Percentiles rank a stretch among this genome's conserved stretches.
Conservation (phyloP, 2,113 vertebrate genomes). For the Tapirus terrestris region DNA sequence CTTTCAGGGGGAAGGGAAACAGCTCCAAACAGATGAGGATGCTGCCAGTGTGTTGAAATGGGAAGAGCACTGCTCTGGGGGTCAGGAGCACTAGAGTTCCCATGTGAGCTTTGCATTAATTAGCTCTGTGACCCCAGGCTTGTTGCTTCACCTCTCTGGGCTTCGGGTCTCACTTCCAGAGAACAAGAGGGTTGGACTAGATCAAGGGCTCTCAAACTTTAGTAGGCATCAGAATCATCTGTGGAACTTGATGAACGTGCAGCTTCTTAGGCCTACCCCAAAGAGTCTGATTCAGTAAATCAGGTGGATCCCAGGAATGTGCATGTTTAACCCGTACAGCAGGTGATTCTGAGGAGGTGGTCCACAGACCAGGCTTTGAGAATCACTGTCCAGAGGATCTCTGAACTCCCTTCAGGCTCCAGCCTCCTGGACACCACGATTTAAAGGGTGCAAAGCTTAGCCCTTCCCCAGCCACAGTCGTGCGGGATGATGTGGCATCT, state of each 20-base stretch:
- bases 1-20: not conserved
- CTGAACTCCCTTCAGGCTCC: not conserved
- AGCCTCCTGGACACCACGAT: not conserved
- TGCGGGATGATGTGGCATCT: not conserved
- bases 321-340: not conserved
- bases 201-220: not conserved
- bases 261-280: not conserved
- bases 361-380: not conserved
- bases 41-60: not conserved
- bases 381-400: not conserved
- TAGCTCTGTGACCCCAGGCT: not conserved
- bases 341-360: not conserved
- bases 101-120: not conserved
- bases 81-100: not conserved
- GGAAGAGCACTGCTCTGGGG: not conserved
- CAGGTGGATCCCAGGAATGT: not conserved
- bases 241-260: not conserved
- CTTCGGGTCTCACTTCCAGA: not conserved
- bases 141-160: conserved; percentile 16
- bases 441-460: not conserved
- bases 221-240: not conserved
- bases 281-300: not conserved
- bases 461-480: not conserved
- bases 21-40: not conserved
- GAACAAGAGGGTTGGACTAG: not conserved